phyloP scores from a whole-genome alignment of 2,888 invertebrate species.

The Lasioglossum villosulum region DNA sequence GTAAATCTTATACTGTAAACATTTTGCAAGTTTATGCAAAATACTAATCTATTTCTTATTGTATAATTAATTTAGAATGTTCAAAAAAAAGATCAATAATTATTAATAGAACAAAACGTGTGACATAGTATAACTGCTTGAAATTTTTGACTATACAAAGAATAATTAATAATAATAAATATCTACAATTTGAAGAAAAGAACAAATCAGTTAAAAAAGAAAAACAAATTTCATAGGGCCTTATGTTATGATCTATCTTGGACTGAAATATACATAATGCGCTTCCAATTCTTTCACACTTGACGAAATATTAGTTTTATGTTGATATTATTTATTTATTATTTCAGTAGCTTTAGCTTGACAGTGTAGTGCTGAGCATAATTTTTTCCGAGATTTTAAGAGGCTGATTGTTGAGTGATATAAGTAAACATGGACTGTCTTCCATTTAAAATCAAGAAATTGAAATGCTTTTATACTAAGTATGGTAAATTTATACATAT shows the following conservation, averaged over 20 bases:
- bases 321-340: constrained; percentile 56
- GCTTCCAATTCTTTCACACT: constrained; percentile 24
- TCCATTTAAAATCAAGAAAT: constrained; percentile 14
- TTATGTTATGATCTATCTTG: constrained; percentile 34
- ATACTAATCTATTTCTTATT: constrained; percentile 27
- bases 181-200: neutral
- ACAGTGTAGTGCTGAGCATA: constrained; percentile 1
- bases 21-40: constrained; percentile 29
- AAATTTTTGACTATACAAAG: constrained; percentile 6
- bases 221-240: neutral
- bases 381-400: constrained; percentile 5
- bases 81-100: constrained; percentile 14
- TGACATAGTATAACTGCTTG: constrained; percentile 38
- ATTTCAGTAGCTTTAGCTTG: constrained; percentile 31
- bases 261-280: constrained; percentile 43
- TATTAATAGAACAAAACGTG: constrained; percentile 19
- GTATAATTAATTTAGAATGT: constrained; percentile 15
- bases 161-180: constrained; percentile 21
- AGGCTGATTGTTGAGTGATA: constrained; percentile 42
- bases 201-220: neutral
- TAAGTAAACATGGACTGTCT: constrained; percentile 26
- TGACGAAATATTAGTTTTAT: constrained; percentile 15
- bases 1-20: constrained; percentile 11
- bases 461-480: constrained; percentile 12
- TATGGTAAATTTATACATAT: constrained; percentile 11